Conservation (phyloP, 1,140 invertebrate genomes). For the Brachionus manjavacas region DNA sequence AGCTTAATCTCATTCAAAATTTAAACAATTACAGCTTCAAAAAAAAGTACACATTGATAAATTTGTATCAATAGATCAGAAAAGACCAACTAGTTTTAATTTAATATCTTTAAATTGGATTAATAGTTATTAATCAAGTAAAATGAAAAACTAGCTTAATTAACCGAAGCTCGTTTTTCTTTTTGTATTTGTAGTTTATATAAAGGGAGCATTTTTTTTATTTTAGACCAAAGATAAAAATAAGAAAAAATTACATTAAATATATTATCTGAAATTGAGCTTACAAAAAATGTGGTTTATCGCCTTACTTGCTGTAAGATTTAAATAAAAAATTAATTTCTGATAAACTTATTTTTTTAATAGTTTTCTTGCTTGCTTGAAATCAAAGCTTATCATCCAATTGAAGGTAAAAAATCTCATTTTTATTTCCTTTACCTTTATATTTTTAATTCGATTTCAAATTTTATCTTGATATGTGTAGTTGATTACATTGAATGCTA, state of each 20-base stretch:
- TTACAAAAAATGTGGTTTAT: not conserved
- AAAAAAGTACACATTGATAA: conserved; percentile 1
- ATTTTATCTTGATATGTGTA: too few relatives aligned
- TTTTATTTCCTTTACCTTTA: not conserved
- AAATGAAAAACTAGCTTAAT: conserved; percentile 16
- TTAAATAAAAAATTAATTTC: not conserved
- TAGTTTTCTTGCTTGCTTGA: not conserved
- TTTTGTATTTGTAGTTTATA: not conserved
- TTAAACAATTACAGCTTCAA: conserved; percentile 6
- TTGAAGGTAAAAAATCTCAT: not conserved
- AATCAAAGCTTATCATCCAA: not conserved
- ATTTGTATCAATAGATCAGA: not conserved
- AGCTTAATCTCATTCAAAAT: conserved; percentile 18
- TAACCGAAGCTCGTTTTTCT: not conserved
- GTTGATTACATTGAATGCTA: conserved; percentile 41
- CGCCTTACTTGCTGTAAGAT: not conserved
- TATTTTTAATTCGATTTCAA: not conserved
- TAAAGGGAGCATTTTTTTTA: not conserved
- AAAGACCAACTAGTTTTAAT: not conserved
- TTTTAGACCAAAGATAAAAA: conserved; percentile 8
- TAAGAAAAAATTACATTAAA: not conserved
- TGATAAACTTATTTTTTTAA: not conserved
- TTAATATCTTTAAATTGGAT: conserved; percentile 27
- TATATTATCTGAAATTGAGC: not conserved
- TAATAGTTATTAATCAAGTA: conserved; percentile 12